Percentiles rank a stretch among this genome's conserved stretches.
phyloP scores from a whole-genome alignment of 64 coral and sea anemone genomes.

The Montipora foliosa region DNA sequence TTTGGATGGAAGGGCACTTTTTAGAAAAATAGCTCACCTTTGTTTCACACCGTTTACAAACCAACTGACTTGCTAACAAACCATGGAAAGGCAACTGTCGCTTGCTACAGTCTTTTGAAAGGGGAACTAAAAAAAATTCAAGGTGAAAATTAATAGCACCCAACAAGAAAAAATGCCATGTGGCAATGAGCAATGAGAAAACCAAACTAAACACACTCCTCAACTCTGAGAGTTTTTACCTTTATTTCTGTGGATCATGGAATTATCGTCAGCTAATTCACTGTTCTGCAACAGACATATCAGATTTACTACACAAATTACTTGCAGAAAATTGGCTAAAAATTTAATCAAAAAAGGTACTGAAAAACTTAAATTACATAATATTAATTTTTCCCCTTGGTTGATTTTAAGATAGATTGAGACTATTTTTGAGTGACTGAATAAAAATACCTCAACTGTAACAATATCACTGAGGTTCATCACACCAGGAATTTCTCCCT shows the following conservation, averaged over 20 bases:
- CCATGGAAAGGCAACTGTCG: slow-evolving; percentile 82
- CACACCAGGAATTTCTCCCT: slow-evolving; percentile 67
- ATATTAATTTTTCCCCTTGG: background rate
- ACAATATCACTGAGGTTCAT: slow-evolving; percentile 77
- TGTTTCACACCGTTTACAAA: slow-evolving; percentile 83
- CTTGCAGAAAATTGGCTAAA: background rate
- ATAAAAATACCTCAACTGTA: slow-evolving; percentile 69
- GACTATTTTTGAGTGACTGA: background rate
- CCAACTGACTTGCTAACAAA: slow-evolving; percentile 93
- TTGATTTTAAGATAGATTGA: background rate
- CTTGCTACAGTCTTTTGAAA: slow-evolving; percentile 50
- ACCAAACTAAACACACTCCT: background rate
- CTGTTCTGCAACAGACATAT: background rate
- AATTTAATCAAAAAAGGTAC: background rate
- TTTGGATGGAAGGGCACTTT: background rate
- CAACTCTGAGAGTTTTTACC: background rate
- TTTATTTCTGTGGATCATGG: slow-evolving; percentile 47
- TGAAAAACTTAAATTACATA: background rate
- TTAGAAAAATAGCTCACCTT: slow-evolving; percentile 63
- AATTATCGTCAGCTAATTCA: slow-evolving; percentile 23
- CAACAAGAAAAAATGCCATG: background rate
- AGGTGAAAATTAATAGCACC: background rate
- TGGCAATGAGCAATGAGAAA: background rate
- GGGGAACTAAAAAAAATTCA: slow-evolving; percentile 45
- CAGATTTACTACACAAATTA: background rate